phyloP scores from a whole-genome alignment of 2,797 vertebrate species.

The Artibeus lituratus region DNA sequence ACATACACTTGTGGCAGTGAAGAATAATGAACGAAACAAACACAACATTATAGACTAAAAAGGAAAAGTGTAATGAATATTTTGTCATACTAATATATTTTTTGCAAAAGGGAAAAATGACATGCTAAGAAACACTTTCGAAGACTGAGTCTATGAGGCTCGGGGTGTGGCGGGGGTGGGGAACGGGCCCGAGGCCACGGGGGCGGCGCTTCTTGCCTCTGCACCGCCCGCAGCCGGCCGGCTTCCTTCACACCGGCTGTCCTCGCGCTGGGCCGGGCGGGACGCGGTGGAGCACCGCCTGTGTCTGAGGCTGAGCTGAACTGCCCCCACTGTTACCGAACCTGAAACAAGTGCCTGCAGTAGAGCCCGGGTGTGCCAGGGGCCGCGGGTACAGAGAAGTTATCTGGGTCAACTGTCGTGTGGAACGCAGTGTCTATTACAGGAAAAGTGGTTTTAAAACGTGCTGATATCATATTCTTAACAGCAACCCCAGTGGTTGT shows the following conservation, averaged over 20 bases:
- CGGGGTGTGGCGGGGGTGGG: accelerated
- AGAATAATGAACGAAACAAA: not conserved
- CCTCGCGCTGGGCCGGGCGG: not conserved
- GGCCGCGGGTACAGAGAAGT: not conserved
- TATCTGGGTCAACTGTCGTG: not conserved
- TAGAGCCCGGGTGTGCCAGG: not conserved
- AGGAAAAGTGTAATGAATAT: not conserved
- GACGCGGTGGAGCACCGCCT: accelerated
- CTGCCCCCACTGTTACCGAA: not conserved
- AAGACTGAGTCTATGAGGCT: not conserved
- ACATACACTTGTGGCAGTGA: not conserved
- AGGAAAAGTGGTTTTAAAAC: not conserved
- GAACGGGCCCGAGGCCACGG: accelerated
- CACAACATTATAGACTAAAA: not conserved
- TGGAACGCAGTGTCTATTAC: not conserved
- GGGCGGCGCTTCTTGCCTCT: not conserved
- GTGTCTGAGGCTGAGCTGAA: not conserved
- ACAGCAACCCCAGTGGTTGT: not conserved
- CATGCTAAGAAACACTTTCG: not conserved
- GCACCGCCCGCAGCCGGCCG: not conserved
- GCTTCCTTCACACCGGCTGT: not conserved
- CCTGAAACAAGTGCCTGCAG: not conserved
- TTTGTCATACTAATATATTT: not conserved
- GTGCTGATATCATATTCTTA: not conserved
- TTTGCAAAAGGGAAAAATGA: not conserved